A percentile compares a stretch with the other conserved stretches of the same genome.
phyloP scores from a whole-genome alignment of 1,140 invertebrate genomes.

The Pentalonia nigronervosa region DNA sequence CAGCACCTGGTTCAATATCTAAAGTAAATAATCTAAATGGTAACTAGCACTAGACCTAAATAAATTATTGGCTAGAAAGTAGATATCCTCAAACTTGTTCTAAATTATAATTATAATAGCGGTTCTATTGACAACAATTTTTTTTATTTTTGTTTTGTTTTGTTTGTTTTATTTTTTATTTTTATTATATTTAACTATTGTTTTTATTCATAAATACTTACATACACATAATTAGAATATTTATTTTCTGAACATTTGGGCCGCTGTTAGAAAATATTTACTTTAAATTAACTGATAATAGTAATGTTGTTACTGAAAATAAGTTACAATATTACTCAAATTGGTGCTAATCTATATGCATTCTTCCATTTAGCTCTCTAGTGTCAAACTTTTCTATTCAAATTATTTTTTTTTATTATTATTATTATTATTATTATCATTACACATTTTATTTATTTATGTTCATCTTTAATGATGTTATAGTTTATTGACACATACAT shows the following conservation, averaged over 20 bases:
- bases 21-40: constrained; percentile 52
- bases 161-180: background rate
- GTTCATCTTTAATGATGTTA: background rate
- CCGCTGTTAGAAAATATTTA: constrained; percentile 24
- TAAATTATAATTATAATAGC: constrained; percentile 17
- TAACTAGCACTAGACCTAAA: constrained; percentile 1
- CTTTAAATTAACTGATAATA: constrained; percentile 22
- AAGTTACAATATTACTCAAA: constrained; percentile 9
- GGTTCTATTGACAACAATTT: background rate
- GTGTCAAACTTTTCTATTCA: constrained; percentile 1
- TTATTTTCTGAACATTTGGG: constrained; percentile 10
- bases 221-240: background rate
- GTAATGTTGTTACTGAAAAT: background rate
- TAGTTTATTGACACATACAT: background rate
- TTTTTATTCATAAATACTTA: constrained; percentile 13
- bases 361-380: constrained; percentile 40
- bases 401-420: background rate
- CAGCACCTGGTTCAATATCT: constrained; percentile 12
- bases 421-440: background rate
- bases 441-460: background rate
- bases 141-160: constrained; percentile 27
- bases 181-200: constrained; percentile 12
- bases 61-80: background rate
- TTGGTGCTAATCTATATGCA: constrained; percentile 30
- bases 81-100: background rate